These are phyloP conservation scores for Gopherus flavomarginatus DNA, from an alignment of 2,113 vertebrate genomes.

Conservation along the genomic window DNA sequence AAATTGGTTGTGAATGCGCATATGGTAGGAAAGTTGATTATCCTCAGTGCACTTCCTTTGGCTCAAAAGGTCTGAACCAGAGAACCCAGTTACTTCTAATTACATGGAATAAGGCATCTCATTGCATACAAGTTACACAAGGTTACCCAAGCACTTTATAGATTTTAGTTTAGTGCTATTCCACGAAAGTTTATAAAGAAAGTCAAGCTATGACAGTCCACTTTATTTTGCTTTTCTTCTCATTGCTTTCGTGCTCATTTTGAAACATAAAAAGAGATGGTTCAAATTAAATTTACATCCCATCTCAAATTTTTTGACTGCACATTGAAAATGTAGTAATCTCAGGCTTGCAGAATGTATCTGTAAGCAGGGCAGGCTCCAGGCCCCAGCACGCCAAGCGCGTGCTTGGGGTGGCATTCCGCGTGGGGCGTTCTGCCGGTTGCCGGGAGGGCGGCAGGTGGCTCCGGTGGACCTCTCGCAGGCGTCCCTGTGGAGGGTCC, in stretches of 20 bases:
- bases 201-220: neutral
- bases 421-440: too few species aligned
- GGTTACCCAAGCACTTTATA: neutral
- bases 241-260: neutral
- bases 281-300: neutral
- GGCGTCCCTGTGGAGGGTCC: too few species aligned
- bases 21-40: neutral
- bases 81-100: neutral
- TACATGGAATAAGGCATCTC: rapidly evolving
- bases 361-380: neutral
- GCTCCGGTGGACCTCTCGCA: too few species aligned
- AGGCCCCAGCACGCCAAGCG: too few species aligned
- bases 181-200: neutral
- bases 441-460: too few species aligned
- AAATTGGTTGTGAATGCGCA: neutral
- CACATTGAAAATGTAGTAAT: neutral
- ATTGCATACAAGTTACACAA: neutral
- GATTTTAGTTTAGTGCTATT: neutral
- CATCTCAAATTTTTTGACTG: neutral
- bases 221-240: neutral
- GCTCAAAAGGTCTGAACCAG: neutral
- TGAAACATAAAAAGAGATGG: neutral
- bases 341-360: neutral
- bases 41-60: slow-evolving; percentile 9
- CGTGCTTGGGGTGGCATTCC: too few species aligned